Base-by-base conservation (phyloP, 2,888 invertebrate species). In the Gymnocheta viridis region DNA sequence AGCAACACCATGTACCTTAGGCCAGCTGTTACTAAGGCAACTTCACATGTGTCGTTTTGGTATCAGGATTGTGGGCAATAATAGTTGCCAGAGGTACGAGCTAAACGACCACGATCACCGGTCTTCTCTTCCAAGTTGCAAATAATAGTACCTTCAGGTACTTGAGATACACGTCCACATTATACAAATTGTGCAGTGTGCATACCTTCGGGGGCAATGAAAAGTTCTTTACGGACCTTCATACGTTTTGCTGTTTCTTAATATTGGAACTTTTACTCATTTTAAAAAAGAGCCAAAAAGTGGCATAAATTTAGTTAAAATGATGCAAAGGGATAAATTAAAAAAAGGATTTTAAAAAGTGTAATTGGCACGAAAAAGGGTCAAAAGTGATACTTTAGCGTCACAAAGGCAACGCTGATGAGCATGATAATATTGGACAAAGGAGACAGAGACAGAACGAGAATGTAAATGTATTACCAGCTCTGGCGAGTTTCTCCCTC, bases 21-120 rank as follows among this genome's bases (percentile, higher is more conserved):
- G 99, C 99, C 99, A 99, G 96, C 99, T 98, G 94, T 99, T 99
- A 92, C 99, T 99, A 99, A 58, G 99, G 99, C 87, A 99, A 94
- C 93, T 99, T 99, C 35, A 99, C 98, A 90, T 99, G 95, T 44
- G 99, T 98, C 91, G 98, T 97, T 92, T 96, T 98, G 74, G 98
- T 96, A 91, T 99, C 99, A 54, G 97, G 97, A 91, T 99, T 99
- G 94, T 99, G 99, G 67, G 99, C 98, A 90, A 99, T 98, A 56
- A 99, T 99, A 99, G 93, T 99, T 99, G 86, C 98, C 99, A 88
- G 99, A 99, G 47, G 99, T 97, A 89, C 99, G 95, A 38, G 99
- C 99, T 88, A 99, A 94, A 91, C 98, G 97, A 90, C 99, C 99
- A 90, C 99, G 95, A 92, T 99, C 99, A 86, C 99, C 99, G 90